Conservation (phyloP, 2,113 vertebrate genomes). For the Galemys pyrenaicus region DNA sequence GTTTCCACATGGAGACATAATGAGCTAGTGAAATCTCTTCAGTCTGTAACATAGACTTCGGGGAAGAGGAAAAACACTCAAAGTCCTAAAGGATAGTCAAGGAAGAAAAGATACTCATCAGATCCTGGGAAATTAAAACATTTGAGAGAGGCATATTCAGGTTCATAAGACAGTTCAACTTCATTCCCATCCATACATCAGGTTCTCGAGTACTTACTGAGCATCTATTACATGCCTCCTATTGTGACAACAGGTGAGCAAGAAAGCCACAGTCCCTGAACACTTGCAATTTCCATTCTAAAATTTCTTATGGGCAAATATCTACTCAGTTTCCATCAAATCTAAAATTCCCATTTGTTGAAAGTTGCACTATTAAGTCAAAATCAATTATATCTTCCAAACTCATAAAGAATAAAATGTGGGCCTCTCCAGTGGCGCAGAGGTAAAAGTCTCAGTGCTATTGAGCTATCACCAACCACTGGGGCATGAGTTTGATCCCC, state of each 20-base stretch:
- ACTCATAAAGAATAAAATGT: background rate
- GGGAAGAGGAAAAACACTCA: background rate
- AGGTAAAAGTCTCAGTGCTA: too few relatives aligned
- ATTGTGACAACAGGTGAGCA: accelerated
- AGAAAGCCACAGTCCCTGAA: background rate
- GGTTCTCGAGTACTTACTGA: background rate
- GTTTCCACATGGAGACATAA: background rate
- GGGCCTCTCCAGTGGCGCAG: too few relatives aligned
- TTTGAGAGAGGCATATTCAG: background rate
- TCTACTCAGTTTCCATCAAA: background rate
- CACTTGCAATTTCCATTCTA: background rate
- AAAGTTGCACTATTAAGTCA: background rate
- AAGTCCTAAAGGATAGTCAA: background rate
- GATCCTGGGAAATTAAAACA: background rate
- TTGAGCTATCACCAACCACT: too few relatives aligned
- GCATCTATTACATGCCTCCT: background rate
- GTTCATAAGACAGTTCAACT: background rate
- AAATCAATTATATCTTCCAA: background rate
- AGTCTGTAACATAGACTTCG: background rate
- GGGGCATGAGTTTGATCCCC: too few relatives aligned
- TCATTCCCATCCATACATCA: background rate
- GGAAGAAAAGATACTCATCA: background rate
- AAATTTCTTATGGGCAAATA: background rate
- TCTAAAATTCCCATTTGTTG: background rate
- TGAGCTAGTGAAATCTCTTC: background rate